Percentiles rank a stretch among this genome's conserved stretches.
phyloP scores from a whole-genome alignment of 2,797 vertebrate genomes.

The Phoeniculus purpureus region DNA sequence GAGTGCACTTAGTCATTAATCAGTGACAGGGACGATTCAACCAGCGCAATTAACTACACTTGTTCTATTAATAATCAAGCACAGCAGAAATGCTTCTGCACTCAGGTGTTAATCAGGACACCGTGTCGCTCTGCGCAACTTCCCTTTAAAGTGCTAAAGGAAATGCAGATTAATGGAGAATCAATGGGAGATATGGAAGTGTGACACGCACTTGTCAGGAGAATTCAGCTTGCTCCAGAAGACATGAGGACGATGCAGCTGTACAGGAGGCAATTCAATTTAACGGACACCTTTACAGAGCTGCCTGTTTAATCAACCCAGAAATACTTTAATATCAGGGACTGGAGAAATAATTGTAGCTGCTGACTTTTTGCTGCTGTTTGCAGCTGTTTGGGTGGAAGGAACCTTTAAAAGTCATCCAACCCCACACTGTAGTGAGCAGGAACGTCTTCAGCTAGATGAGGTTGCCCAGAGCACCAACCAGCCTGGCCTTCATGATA shows the following conservation, averaged over 20 bases:
- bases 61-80: conserved; percentile 69
- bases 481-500: too few species aligned
- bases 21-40: conserved; percentile 33
- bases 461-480: too few species aligned
- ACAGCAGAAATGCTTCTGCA: conserved; percentile 29
- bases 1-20: conserved; percentile 48
- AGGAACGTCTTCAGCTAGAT: too few species aligned
- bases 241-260: background rate
- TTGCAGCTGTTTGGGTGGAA: too few species aligned
- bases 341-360: background rate
- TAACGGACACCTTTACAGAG: background rate
- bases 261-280: conserved; percentile 36
- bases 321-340: background rate
- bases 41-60: conserved; percentile 60
- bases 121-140: background rate
- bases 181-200: conserved; percentile 52
- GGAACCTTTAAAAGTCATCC: too few species aligned
- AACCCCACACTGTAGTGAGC: too few species aligned
- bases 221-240: background rate
- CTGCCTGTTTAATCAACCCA: conserved; percentile 22
- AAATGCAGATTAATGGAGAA: conserved; percentile 58
- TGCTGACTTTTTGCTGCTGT: background rate
- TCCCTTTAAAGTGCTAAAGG: background rate
- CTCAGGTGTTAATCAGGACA: conserved; percentile 64
- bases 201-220: conserved; percentile 36